phyloP scores from a whole-genome alignment of 2,113 vertebrate species.

The Callithrix jacchus region DNA sequence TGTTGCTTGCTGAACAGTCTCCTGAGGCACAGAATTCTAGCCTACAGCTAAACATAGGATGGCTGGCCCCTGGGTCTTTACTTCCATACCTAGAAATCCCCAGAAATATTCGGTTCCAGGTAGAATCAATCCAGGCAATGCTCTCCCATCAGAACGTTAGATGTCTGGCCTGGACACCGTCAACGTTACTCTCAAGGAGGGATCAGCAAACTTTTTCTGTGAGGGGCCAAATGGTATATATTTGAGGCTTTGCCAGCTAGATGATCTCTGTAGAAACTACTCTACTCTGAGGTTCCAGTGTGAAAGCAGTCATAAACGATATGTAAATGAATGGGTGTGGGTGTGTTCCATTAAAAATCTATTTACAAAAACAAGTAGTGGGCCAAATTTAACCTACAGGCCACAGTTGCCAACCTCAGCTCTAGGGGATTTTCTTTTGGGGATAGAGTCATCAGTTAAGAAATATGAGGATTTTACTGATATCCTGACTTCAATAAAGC shows the following conservation, averaged over 20 bases:
- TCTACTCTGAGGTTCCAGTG: not conserved
- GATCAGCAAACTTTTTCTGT: not conserved
- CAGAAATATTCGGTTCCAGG: not conserved
- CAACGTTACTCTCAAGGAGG: not conserved
- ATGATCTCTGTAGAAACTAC: not conserved
- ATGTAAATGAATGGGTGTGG: not conserved
- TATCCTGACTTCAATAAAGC: not conserved
- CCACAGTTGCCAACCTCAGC: not conserved
- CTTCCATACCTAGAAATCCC: not conserved
- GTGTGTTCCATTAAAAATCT: slow-evolving; percentile 21
- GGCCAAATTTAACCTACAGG: not conserved
- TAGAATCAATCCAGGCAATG: not conserved
- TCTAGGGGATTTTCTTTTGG: not conserved
- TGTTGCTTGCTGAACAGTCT: not conserved
- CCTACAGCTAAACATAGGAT: not conserved
- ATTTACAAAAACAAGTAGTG: slow-evolving; percentile 21
- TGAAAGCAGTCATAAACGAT: not conserved
- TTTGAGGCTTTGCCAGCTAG: not conserved
- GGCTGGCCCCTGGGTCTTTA: not conserved
- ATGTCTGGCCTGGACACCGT: not conserved
- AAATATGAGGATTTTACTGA: not conserved
- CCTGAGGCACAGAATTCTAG: not conserved
- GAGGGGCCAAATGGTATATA: not conserved
- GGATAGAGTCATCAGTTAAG: not conserved
- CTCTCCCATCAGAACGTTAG: not conserved